A percentile compares a stretch with the other conserved stretches of the same genome.
Conservation (phyloP, 2,888 invertebrate species). For the Cephonodes hylas region DNA sequence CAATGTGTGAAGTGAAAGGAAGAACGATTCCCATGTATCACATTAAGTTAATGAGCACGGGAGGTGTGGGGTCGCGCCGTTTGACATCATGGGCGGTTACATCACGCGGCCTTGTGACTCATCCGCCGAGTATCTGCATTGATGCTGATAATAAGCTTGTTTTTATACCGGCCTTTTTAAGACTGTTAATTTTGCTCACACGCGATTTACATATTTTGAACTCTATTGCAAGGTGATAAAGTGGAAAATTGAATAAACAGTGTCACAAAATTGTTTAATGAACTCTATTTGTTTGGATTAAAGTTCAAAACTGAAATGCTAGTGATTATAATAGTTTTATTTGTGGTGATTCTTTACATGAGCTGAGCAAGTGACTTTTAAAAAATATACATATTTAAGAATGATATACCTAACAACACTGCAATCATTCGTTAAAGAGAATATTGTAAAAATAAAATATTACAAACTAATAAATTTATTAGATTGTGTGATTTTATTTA, state of each 20-base stretch:
- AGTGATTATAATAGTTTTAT: neutral
- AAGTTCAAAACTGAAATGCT: neutral
- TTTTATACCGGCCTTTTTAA: conserved; percentile 6
- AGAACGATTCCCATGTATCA: neutral
- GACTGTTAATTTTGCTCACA: neutral
- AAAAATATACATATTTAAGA: neutral
- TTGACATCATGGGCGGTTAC: conserved; percentile 49
- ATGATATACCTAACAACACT: too few relatives aligned
- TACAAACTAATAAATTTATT: too few relatives aligned
- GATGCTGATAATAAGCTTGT: conserved; percentile 14
- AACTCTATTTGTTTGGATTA: neutral
- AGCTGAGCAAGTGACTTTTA: neutral
- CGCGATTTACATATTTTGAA: neutral
- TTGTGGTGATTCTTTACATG: neutral
- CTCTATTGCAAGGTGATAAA: neutral
- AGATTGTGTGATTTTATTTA: too few relatives aligned
- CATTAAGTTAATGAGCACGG: neutral
- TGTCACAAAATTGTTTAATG: neutral
- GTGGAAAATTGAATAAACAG: neutral
- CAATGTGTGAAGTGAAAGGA: neutral
- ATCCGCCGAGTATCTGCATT: conserved; percentile 20
- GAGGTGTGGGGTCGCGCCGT: conserved; percentile 47
- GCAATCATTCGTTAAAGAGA: too few relatives aligned
- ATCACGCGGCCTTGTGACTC: conserved; percentile 45
- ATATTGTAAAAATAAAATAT: too few relatives aligned